These are phyloP conservation scores for Agrilus biguttatus DNA, from an alignment of 2,888 invertebrate genomes.

Conservation along the genomic window DNA sequence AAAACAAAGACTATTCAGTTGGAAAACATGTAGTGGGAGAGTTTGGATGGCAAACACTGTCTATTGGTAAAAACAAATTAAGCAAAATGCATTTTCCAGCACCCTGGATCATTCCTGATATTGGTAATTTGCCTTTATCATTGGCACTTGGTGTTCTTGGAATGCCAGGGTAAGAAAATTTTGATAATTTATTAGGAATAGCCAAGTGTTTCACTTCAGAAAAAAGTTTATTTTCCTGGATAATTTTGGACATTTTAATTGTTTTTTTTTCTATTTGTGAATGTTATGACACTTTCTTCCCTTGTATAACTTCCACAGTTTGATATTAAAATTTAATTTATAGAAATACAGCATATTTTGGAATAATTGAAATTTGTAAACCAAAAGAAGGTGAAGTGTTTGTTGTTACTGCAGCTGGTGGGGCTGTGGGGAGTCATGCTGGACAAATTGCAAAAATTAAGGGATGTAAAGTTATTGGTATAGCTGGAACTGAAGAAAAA, in stretches of 20 bases:
- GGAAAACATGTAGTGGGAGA: constrained; percentile 46
- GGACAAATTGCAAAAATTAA: constrained; percentile 66
- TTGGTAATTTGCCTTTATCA: constrained; percentile 44
- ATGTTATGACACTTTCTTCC: not conserved
- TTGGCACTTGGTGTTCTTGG: constrained; percentile 51
- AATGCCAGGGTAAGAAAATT: constrained; percentile 49
- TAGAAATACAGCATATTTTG: constrained; percentile 63
- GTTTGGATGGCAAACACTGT: constrained; percentile 55
- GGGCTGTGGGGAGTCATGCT: constrained; percentile 63
- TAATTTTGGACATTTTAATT: too few relatives aligned
- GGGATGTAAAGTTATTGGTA: constrained; percentile 55
- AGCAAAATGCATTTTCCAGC: constrained; percentile 41
- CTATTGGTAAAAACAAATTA: constrained; percentile 31
- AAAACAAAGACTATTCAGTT: constrained; percentile 46
- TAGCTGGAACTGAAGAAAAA: constrained; percentile 57
- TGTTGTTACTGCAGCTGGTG: constrained; percentile 59
- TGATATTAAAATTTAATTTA: constrained; percentile 7
- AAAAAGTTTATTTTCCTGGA: too few relatives aligned
- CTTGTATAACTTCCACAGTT: not conserved
- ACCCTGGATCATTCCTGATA: constrained; percentile 39
- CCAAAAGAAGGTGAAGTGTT: constrained; percentile 60
- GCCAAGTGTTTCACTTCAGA: too few relatives aligned
- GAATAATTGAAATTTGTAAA: constrained; percentile 52
- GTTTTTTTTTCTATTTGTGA: not conserved
- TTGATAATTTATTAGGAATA: too few relatives aligned